A percentile compares a stretch with the other conserved stretches of the same genome.
Conservation (phyloP, 1,140 invertebrate genomes). For the Pectinophora gossypiella region DNA sequence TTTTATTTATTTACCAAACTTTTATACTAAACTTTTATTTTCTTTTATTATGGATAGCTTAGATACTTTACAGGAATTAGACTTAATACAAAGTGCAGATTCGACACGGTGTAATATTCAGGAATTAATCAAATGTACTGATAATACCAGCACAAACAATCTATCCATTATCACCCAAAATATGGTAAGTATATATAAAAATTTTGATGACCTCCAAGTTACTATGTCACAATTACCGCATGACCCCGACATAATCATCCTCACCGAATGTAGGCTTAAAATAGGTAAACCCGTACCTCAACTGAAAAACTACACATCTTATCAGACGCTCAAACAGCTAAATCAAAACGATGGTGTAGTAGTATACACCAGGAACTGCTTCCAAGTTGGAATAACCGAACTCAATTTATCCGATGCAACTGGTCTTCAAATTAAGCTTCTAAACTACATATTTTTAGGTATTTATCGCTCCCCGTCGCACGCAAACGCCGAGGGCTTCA, state of each 20-base stretch:
- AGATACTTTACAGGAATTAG: not conserved
- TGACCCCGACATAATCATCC: slow-evolving; percentile 6
- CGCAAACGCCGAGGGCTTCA: not conserved
- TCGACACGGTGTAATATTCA: not conserved
- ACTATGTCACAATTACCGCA: not conserved
- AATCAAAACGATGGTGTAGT: slow-evolving; percentile 14
- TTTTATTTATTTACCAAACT: too few relatives aligned
- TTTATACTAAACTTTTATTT: not conserved
- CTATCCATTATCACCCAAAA: slow-evolving; percentile 2
- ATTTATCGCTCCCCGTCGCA: slow-evolving; percentile 13
- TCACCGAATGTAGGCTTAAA: slow-evolving; percentile 9
- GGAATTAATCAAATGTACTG: not conserved
- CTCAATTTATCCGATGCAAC: not conserved
- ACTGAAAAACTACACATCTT: not conserved
- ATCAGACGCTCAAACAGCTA: not conserved
- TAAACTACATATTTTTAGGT: slow-evolving; percentile 5
- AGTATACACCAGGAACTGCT: slow-evolving; percentile 5
- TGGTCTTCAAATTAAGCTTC: slow-evolving; percentile 4
- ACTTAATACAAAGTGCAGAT: not conserved
- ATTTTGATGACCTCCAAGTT: slow-evolving; percentile 4
- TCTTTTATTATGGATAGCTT: not conserved
- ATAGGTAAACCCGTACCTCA: not conserved
- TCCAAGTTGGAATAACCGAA: not conserved
- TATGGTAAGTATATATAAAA: slow-evolving; percentile 12
- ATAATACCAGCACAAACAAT: not conserved